Percentiles rank a stretch among this genome's conserved stretches.
phyloP scores from a whole-genome alignment of 2,797 vertebrate species.

The Remorina albescens region DNA sequence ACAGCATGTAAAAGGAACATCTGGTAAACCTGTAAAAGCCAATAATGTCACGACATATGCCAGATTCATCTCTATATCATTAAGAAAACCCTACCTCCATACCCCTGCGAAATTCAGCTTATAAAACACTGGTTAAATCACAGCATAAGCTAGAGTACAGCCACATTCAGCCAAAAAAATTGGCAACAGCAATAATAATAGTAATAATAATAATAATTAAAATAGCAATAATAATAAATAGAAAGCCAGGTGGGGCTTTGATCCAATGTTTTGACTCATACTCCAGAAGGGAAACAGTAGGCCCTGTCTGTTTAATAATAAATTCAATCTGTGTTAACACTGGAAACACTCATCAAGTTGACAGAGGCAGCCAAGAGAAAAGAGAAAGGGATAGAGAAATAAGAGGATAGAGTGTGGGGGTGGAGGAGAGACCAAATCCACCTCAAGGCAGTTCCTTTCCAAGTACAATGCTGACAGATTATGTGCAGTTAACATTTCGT shows the following conservation, averaged over 20 bases:
- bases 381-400: constrained; percentile 58
- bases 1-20: constrained; percentile 49
- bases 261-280: constrained; percentile 40
- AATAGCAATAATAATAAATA: constrained; percentile 26
- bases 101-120: constrained; percentile 26
- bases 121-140: constrained; percentile 58
- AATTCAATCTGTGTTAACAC: constrained; percentile 69
- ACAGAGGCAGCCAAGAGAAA: constrained; percentile 72
- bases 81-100: constrained; percentile 8
- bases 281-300: constrained; percentile 49
- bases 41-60: constrained; percentile 59
- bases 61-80: constrained; percentile 53
- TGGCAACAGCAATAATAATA: constrained; percentile 53
- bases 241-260: constrained; percentile 37
- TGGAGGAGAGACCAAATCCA: constrained; percentile 23
- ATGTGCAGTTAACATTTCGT: constrained; percentile 42
- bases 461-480: constrained; percentile 56
- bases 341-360: constrained; percentile 58
- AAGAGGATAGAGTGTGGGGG: constrained; percentile 18
- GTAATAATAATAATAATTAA: constrained; percentile 15
- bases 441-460: constrained; percentile 58
- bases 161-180: constrained; percentile 71
- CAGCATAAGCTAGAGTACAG: constrained; percentile 62
- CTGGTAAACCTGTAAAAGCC: constrained; percentile 51
- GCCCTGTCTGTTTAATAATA: constrained; percentile 70